Conservation (phyloP, 2,888 invertebrate genomes). For the Myopa tessellatipennis region DNA sequence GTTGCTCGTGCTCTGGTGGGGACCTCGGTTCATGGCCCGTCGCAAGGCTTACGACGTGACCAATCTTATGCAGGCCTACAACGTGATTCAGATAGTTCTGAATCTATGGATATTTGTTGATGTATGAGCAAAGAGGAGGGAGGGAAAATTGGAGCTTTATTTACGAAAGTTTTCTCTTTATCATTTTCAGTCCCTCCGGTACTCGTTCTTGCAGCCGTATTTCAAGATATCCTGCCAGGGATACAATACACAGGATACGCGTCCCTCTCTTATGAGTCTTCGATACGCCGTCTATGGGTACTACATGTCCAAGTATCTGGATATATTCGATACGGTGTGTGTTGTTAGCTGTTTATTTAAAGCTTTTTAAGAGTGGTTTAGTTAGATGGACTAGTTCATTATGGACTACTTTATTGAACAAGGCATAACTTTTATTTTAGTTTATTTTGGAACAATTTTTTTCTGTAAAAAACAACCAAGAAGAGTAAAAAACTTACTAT, state of each 20-base stretch:
- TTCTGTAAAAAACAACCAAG: too few relatives aligned
- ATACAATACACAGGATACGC: conserved; percentile 43
- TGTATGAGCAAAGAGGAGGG: conserved; percentile 40
- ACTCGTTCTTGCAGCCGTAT: conserved; percentile 46
- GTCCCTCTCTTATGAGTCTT: conserved; percentile 62
- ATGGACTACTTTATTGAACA: too few relatives aligned
- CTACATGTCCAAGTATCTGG: conserved; percentile 74
- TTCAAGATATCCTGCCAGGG: conserved; percentile 47
- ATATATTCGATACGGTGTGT: conserved; percentile 75
- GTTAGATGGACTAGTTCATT: too few relatives aligned
- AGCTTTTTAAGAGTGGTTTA: conserved; percentile 63
- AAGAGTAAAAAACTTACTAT: too few relatives aligned
- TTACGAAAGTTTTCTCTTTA: neutral
- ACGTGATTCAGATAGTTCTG: conserved; percentile 70
- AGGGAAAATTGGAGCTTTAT: neutral
- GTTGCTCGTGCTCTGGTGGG: conserved; percentile 75
- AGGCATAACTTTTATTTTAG: too few relatives aligned
- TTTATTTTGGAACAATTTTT: too few relatives aligned
- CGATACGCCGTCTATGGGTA: conserved; percentile 71
- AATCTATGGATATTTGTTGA: conserved; percentile 45
- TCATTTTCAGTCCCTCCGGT: conserved; percentile 35
- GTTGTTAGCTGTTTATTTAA: too few relatives aligned
- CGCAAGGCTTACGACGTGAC: conserved; percentile 75
- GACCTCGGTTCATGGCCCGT: conserved; percentile 77
- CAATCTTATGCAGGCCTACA: conserved; percentile 75